These are phyloP conservation scores for Erebia epiphron DNA, from an alignment of 2,888 invertebrate genomes.

Conservation along the genomic window DNA sequence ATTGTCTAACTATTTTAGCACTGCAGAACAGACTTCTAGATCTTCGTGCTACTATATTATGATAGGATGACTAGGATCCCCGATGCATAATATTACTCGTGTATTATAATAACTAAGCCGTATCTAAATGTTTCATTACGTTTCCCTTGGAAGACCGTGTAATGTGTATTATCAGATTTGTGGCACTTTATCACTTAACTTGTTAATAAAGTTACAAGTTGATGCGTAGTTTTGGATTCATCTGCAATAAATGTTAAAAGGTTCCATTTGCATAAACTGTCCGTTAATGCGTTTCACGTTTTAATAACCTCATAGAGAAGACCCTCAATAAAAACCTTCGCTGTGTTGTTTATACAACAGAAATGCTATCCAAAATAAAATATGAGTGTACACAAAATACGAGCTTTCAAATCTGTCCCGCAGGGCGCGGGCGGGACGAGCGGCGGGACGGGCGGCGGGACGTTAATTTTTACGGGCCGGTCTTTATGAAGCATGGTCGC, in stretches of 20 bases:
- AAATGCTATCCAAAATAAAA: conserved; percentile 34
- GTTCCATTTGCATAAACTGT: conserved; percentile 1
- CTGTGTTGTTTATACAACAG: conserved; percentile 33
- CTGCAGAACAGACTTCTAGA: too few relatives aligned
- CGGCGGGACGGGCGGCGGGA: conserved; percentile 32
- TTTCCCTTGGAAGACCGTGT: too few relatives aligned
- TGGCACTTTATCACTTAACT: background rate
- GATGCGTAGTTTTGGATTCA: conserved; percentile 3
- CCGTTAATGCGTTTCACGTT: conserved; percentile 4
- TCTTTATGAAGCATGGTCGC: conserved; percentile 53
- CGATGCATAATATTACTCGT: too few relatives aligned
- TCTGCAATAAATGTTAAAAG: conserved; percentile 6
- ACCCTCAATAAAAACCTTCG: conserved; percentile 23
- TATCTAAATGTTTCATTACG: too few relatives aligned
- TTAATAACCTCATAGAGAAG: conserved; percentile 11
- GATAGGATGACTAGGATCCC: too few relatives aligned
- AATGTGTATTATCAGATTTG: background rate
- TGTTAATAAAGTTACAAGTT: background rate
- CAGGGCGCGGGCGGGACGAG: conserved; percentile 31
- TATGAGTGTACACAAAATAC: conserved; percentile 36
- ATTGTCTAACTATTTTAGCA: too few relatives aligned
- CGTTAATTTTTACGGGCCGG: conserved; percentile 56
- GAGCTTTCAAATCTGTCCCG: conserved; percentile 38
- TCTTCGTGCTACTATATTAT: too few relatives aligned
- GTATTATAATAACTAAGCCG: too few relatives aligned